Evolutionary conservation across 2,113 vertebrate genomes (phyloP), one percentile per base, ranked within the genome.

Genomic region (Callionymus lyra): DNA sequence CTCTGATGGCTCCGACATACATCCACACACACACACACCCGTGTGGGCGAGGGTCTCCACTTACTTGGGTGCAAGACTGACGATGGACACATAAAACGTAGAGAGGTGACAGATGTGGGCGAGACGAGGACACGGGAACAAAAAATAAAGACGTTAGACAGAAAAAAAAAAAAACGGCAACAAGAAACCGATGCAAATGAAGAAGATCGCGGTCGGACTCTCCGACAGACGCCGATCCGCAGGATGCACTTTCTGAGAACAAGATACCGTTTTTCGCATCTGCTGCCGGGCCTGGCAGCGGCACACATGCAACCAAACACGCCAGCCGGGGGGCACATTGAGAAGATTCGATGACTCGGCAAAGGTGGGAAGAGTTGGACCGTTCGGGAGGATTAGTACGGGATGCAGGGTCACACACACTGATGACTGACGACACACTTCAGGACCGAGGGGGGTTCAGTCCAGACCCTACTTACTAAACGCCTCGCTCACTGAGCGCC

Each of bases 31-130:
- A n/a, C n/a, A n/a, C n/a, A n/a, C n/a, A n/a, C n/a, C n/a, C 34
- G 34, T 63, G 27, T 52, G 47, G 34, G 5, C 14, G 27, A 16
- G 63, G 53, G 56, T 12, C 21, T 21, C 14, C 14, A 65, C 81
- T 76, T 84, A 95, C 91, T 90, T 93, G 70, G 91, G 84, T 82
- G 88, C 86, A 83, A 97, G 86, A 87, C 92, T 97, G 87, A 65
- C 87, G 87, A 85, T 55, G 82, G 82, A 73, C 73, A 85, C 46
- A 64, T 53, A 48, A 62, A 61, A 70, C 60, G 51, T 47, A 68
- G 59, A 46, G 18, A 45, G 31, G 40, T 48, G 52, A 47, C 38
- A 12, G 48, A 54, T 60, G 53, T 62, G 50, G 59, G 56, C 54
- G 53, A 72, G 40, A 70, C 65, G 55, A 53, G 56, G 66, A 36